Percentiles rank a stretch among this genome's conserved stretches.
phyloP scores from a whole-genome alignment of 2,888 invertebrate species.

The Chirona hameri region DNA sequence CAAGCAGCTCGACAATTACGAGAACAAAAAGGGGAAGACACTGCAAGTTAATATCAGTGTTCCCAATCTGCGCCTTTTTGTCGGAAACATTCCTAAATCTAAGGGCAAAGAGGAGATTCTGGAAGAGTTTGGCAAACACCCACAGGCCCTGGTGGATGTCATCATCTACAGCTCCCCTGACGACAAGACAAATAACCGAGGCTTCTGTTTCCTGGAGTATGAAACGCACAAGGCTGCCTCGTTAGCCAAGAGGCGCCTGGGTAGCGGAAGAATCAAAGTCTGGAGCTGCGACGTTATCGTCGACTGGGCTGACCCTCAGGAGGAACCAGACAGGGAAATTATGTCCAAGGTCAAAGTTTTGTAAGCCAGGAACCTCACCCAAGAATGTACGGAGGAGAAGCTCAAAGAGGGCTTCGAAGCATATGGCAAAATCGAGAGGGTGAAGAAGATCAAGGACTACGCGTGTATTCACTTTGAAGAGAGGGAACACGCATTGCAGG shows the following conservation, averaged over 20 bases:
- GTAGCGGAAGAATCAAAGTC: slow-evolving; percentile 88
- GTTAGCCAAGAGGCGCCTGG: slow-evolving; percentile 90
- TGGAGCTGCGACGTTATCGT: slow-evolving; percentile 99
- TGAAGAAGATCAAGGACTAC: slow-evolving; percentile 99
- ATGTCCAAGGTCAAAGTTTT: slow-evolving; percentile 99
- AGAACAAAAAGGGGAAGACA: slow-evolving; percentile 99
- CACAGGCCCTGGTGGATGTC: slow-evolving; percentile 97
- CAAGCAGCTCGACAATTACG: slow-evolving; percentile 99
- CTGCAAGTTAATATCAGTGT: slow-evolving; percentile 99
- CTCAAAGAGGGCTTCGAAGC: slow-evolving; percentile 91
- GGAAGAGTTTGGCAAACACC: slow-evolving; percentile 99
- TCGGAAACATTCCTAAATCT: slow-evolving; percentile 99
- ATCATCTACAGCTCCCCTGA: slow-evolving; percentile 99
- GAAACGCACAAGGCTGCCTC: slow-evolving; percentile 99
- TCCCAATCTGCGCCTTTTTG: slow-evolving; percentile 99
- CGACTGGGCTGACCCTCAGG: slow-evolving; percentile 99
- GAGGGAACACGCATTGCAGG: slow-evolving; percentile 84
- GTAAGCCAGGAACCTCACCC: slow-evolving; percentile 95
- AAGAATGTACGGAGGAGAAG: slow-evolving; percentile 94
- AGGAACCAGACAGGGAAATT: slow-evolving; percentile 97
- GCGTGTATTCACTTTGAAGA: slow-evolving; percentile 99
- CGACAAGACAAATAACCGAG: slow-evolving; percentile 98
- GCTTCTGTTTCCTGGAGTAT: slow-evolving; percentile 99
- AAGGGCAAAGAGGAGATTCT: slow-evolving; percentile 99
- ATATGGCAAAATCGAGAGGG: slow-evolving; percentile 93